Percentiles rank a stretch among this genome's conserved stretches.
Evolutionary conservation across 2,113 vertebrate species (phyloP).

Genomic region (pig (Sus scrofa)): DNA sequence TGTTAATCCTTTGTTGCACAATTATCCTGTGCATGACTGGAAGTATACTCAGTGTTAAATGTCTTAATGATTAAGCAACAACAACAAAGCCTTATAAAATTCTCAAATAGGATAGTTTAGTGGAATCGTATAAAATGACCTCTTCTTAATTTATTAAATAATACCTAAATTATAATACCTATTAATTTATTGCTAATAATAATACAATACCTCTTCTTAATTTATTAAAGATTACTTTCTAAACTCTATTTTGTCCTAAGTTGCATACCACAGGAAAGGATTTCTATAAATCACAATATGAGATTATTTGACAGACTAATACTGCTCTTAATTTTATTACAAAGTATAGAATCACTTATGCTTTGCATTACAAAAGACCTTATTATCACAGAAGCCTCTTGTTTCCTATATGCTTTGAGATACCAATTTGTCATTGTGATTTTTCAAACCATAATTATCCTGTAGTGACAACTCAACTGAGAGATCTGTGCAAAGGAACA

Average conservation of each 20-base stretch:
- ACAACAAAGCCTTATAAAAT: not conserved
- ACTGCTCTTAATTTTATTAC: not conserved
- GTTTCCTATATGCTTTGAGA: not conserved
- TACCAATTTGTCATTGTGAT: not conserved
- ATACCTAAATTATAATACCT: too few species aligned
- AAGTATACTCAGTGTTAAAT: not conserved
- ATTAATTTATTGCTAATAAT: too few species aligned
- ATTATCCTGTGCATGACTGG: not conserved
- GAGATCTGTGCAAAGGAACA: not conserved
- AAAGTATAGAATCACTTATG: not conserved
- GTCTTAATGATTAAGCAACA: not conserved
- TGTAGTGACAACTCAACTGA: not conserved
- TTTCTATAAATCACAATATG: not conserved
- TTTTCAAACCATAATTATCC: not conserved
- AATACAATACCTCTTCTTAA: not conserved
- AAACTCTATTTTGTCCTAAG: not conserved
- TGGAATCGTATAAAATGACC: not conserved
- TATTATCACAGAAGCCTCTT: not conserved
- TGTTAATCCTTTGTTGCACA: not conserved
- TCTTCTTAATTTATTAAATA: not conserved
- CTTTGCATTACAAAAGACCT: not conserved
- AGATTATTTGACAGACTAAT: not conserved
- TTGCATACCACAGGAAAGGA: not conserved
- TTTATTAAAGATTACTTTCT: constrained; percentile 7
- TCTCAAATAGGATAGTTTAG: not conserved